Conservation (phyloP, 2,888 invertebrate species). For the Drosophila falleni region DNA sequence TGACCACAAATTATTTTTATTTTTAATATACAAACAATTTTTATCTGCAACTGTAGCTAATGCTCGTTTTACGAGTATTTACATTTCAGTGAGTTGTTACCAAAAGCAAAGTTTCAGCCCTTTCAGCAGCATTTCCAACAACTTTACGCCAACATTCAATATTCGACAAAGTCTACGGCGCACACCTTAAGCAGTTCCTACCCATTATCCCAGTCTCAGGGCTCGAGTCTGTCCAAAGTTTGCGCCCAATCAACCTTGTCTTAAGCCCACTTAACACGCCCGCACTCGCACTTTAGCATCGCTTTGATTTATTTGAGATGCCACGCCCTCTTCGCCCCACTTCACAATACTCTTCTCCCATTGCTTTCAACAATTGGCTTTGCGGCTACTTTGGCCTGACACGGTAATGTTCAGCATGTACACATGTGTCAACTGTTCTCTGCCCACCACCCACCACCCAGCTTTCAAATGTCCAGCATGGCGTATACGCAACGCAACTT, state of each 20-base stretch:
- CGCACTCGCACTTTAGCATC: conserved; percentile 59
- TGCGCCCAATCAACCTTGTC: conserved; percentile 77
- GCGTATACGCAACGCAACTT: conserved; percentile 67
- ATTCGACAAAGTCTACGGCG: conserved; percentile 6
- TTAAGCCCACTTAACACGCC: conserved; percentile 75
- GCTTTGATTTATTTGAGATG: conserved; percentile 72
- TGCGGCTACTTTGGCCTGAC: conserved; percentile 67
- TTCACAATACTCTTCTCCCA: conserved; percentile 2
- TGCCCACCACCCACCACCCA: neutral
- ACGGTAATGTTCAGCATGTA: conserved; percentile 33
- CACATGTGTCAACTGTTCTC: conserved; percentile 70
- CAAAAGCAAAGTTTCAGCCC: neutral
- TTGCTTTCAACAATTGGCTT: conserved; percentile 74
- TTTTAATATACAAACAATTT: no score
- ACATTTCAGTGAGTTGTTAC: conserved; percentile 20
- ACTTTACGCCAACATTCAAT: conserved; percentile 3
- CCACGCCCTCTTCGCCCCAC: conserved; percentile 20
- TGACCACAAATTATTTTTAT: no score
- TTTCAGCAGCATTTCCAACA: neutral
- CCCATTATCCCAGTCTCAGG: neutral
- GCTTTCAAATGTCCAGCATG: conserved; percentile 55
- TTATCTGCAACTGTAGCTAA: conserved; percentile 2
- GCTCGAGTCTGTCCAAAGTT: conserved; percentile 47
- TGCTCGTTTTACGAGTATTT: conserved; percentile 23
- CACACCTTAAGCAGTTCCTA: conserved; percentile 11